Evolutionary conservation across 1,140 invertebrate species (phyloP).

Genomic region (Megathymus violae): DNA sequence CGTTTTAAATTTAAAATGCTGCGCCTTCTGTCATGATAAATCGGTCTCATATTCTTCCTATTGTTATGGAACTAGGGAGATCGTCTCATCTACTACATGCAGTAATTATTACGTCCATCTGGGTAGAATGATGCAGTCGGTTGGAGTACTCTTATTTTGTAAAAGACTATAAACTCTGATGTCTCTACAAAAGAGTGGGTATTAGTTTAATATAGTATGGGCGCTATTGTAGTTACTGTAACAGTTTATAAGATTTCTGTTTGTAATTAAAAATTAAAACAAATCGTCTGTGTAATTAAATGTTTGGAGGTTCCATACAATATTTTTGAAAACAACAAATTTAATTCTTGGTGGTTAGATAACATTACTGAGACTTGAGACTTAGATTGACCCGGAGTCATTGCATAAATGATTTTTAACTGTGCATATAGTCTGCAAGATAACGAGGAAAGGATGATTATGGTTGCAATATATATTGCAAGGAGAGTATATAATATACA

Average conservation of each 20-base stretch:
- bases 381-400: conserved; percentile 7
- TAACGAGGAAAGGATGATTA: conserved; percentile 20
- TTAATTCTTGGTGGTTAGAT: no score
- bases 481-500: neutral
- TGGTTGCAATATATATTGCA: neutral
- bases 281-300: no score
- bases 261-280: no score
- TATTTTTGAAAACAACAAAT: no score
- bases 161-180: neutral
- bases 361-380: neutral
- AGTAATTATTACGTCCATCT: neutral
- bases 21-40: conserved; percentile 4
- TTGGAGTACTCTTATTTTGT: neutral
- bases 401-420: conserved; percentile 14
- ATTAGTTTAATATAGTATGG: no score
- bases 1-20: neutral
- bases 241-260: neutral
- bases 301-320: no score
- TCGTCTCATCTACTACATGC: neutral
- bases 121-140: neutral
- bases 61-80: conserved; percentile 2
- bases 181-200: no score
- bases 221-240: neutral
- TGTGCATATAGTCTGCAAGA: conserved; percentile 13
- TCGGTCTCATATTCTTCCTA: conserved; percentile 3